These are phyloP conservation scores for Cosmopolites sordidus DNA, from an alignment of 2,888 invertebrate species.

Conservation along the genomic window DNA sequence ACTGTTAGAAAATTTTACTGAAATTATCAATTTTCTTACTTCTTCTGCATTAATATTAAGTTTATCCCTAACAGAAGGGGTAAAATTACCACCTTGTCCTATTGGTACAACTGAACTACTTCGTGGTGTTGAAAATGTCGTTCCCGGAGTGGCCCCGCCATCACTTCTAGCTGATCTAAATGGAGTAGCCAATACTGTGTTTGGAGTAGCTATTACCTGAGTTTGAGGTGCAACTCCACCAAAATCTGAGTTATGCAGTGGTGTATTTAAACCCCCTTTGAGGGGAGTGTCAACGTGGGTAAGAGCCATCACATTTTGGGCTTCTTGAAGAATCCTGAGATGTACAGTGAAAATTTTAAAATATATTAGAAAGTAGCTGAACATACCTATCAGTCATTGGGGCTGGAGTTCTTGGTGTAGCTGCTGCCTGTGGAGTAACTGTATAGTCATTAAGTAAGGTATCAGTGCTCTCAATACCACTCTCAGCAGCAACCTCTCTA, in stretches of 20 bases:
- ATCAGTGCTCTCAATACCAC: slow-evolving; percentile 73
- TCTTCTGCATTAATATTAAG: slow-evolving; percentile 93
- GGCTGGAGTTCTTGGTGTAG: slow-evolving; percentile 83
- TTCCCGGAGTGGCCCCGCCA: slow-evolving; percentile 49
- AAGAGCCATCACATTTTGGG: slow-evolving; percentile 97
- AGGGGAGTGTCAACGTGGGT: slow-evolving; percentile 97
- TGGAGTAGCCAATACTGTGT: slow-evolving; percentile 85
- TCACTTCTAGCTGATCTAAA: slow-evolving; percentile 70
- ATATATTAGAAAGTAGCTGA: not conserved
- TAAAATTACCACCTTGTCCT: slow-evolving; percentile 32
- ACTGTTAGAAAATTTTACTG: too few species aligned
- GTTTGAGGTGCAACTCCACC: slow-evolving; percentile 74
- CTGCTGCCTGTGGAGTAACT: slow-evolving; percentile 63
- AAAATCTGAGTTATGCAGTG: slow-evolving; percentile 86
- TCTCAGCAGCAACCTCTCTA: slow-evolving; percentile 79
- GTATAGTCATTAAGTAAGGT: slow-evolving; percentile 89
- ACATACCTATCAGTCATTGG: slow-evolving; percentile 65
- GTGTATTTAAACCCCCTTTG: slow-evolving; percentile 94
- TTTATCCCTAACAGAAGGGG: slow-evolving; percentile 85
- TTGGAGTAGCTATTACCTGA: slow-evolving; percentile 72
- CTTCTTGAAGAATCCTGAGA: slow-evolving; percentile 76
- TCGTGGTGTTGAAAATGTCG: slow-evolving; percentile 57
- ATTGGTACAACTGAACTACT: slow-evolving; percentile 50
- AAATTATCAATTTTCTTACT: too few species aligned
- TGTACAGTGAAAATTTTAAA: not conserved